phyloP scores from a whole-genome alignment of 2,113 vertebrate genomes.

The Lycocorax pyrrhopterus region DNA sequence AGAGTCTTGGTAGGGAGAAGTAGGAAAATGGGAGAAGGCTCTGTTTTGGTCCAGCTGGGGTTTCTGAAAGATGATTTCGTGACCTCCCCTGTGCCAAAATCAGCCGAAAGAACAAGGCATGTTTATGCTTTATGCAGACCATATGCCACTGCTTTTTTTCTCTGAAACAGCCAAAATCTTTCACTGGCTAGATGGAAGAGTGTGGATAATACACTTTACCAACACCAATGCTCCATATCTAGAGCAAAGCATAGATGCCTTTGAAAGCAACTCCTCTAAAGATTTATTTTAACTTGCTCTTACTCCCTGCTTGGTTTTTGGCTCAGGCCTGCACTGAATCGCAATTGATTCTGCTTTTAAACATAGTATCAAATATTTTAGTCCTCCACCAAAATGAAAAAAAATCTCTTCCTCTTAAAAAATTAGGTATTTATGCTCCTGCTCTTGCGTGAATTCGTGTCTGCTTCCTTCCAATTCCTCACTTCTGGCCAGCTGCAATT shows the following conservation, averaged over 20 bases:
- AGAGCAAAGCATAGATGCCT: not conserved
- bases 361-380: not conserved
- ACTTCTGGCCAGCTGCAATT: not conserved
- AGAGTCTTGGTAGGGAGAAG: not conserved
- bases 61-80: not conserved
- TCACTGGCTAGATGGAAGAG: not conserved
- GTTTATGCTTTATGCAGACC: not conserved
- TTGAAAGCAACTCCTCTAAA: not conserved
- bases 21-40: not conserved
- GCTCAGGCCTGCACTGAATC: not conserved
- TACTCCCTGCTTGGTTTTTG: not conserved
- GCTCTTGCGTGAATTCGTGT: rapidly evolving
- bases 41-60: not conserved
- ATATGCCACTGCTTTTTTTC: not conserved
- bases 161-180: not conserved
- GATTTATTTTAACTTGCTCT: not conserved
- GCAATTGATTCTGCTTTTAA: not conserved
- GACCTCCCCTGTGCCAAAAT: not conserved
- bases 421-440: not conserved
- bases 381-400: not conserved
- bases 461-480: not conserved
- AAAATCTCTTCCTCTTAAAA: not conserved
- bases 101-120: not conserved
- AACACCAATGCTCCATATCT: not conserved
- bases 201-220: not conserved